Percentiles rank a stretch among this genome's conserved stretches.
These are phyloP conservation scores for Chlorops oryzae DNA, from an alignment of 1,140 invertebrate genomes.

Conservation along the genomic window DNA sequence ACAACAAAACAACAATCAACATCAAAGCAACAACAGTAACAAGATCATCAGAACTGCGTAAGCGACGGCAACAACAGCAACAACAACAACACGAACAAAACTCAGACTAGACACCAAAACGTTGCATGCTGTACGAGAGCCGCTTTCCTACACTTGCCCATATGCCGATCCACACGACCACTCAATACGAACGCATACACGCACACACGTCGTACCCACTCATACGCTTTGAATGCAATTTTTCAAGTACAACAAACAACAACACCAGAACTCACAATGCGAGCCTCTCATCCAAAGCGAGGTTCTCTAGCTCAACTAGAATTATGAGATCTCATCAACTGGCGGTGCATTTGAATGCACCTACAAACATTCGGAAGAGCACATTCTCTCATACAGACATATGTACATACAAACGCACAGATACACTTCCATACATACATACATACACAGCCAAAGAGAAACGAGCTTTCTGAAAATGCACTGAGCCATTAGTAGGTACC, in stretches of 20 bases:
- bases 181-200: slow-evolving; percentile 28
- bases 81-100: slow-evolving; percentile 15
- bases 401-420: background rate
- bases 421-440: too few species aligned
- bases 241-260: too few species aligned
- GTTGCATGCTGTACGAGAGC: slow-evolving; percentile 20
- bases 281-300: slow-evolving; percentile 18
- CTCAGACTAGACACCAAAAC: slow-evolving; percentile 1
- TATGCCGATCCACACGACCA: background rate
- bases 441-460: too few species aligned
- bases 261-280: slow-evolving; percentile 20
- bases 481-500: too few species aligned
- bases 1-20: slow-evolving; percentile 12
- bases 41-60: background rate
- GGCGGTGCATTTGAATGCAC: too few species aligned
- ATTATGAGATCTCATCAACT: too few species aligned
- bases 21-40: slow-evolving; percentile 6
- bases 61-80: slow-evolving; percentile 14
- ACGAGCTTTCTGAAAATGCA: too few species aligned
- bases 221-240: too few species aligned
- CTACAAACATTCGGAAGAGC: background rate
- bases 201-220: slow-evolving; percentile 5
- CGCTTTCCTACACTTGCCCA: background rate
- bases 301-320: slow-evolving; percentile 32
- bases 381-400: background rate